Evolutionary conservation across 2,113 vertebrate species (phyloP).

Genomic region (Syngnathoides biaculeatus): DNA sequence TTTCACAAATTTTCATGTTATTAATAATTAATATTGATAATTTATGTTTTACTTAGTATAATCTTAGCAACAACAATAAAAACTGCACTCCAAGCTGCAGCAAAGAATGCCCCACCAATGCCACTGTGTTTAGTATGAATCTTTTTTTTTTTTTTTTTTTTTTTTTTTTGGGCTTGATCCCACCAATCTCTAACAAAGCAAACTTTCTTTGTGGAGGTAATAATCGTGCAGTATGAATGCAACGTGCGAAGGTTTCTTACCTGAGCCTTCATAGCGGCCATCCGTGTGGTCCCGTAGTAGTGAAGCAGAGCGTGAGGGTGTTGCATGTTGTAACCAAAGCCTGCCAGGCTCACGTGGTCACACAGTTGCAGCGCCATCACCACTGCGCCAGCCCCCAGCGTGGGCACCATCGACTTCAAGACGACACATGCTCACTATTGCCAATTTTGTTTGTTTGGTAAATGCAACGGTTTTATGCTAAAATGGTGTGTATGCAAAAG

Average conservation of each 20-base stretch:
- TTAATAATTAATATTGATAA: too few species aligned
- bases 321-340: conserved; percentile 75
- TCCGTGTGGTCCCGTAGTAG: conserved; percentile 72
- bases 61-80: too few species aligned
- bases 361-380: conserved; percentile 76
- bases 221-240: not conserved
- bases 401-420: conserved; percentile 62
- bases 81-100: too few species aligned
- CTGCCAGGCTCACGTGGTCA: conserved; percentile 77
- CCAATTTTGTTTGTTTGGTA: not conserved
- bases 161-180: too few species aligned
- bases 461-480: not conserved
- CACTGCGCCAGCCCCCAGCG: conserved; percentile 67
- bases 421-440: not conserved
- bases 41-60: too few species aligned
- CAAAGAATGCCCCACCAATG: too few species aligned
- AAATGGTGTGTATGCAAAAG: not conserved
- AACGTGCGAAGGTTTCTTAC: conserved; percentile 26
- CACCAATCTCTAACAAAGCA: not conserved
- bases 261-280: conserved; percentile 67
- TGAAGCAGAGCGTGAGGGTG: conserved; percentile 70
- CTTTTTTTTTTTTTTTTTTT: too few species aligned
- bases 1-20: too few species aligned
- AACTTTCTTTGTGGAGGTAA: not conserved
- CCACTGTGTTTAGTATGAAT: too few species aligned